phyloP scores from a whole-genome alignment of 2,797 vertebrate genomes.

The Gambusia yucatana region DNA sequence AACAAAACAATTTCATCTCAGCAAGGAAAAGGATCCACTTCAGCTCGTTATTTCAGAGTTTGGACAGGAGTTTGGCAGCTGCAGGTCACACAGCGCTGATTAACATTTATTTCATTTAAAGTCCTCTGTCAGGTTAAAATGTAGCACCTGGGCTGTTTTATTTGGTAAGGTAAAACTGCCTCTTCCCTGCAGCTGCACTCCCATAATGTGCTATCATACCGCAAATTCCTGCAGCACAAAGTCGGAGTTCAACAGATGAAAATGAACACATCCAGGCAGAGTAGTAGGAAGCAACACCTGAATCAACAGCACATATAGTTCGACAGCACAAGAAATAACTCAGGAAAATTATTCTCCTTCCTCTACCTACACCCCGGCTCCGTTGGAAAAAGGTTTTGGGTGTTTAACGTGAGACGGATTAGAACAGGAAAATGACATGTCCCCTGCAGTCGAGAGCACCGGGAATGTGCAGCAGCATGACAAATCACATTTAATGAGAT shows the following conservation, averaged over 20 bases:
- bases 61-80: slow-evolving; percentile 1
- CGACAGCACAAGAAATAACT: not conserved
- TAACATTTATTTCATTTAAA: slow-evolving; percentile 1
- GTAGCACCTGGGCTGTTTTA: not conserved
- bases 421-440: not conserved
- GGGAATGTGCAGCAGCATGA: slow-evolving; percentile 13
- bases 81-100: slow-evolving; percentile 3
- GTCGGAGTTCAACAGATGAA: not conserved
- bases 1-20: not conserved
- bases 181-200: not conserved
- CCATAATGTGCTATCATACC: not conserved
- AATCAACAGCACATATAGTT: not conserved
- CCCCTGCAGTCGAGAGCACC: not conserved
- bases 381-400: not conserved
- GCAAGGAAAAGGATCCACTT: not conserved
- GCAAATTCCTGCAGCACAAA: not conserved
- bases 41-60: not conserved
- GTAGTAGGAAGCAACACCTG: not conserved
- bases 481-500: slow-evolving; percentile 16
- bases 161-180: not conserved
- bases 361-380: not conserved
- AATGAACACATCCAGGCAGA: not conserved
- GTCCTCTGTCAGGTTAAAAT: not conserved
- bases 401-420: not conserved
- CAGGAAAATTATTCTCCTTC: no score